Evolutionary conservation across 2,797 vertebrate genomes (phyloP).

Genomic region (Neosilurus mollespiculum): DNA sequence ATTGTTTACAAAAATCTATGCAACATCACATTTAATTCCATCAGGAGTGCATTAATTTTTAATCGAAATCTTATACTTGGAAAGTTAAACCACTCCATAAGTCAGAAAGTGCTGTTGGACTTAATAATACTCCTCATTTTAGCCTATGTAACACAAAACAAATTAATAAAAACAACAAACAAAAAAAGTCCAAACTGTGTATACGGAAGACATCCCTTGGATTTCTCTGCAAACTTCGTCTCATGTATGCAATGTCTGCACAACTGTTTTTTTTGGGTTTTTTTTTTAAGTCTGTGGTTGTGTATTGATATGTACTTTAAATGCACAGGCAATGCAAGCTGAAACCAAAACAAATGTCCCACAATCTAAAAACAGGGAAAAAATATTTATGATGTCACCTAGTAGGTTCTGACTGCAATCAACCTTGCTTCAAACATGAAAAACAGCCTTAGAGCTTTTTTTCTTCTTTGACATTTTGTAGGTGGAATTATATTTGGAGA

Average conservation of each 20-base stretch:
- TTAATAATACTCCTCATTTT: not conserved
- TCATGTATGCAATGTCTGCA: not conserved
- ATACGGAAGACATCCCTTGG: too few relatives aligned
- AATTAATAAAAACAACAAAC: not conserved
- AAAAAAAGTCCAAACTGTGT: too few relatives aligned
- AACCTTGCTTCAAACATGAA: not conserved
- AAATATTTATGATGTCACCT: constrained; percentile 1
- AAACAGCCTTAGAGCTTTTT: not conserved
- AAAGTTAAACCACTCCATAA: too few relatives aligned
- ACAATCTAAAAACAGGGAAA: not conserved
- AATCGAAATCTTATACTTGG: too few relatives aligned
- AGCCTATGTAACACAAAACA: not conserved
- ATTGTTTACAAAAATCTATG: too few relatives aligned
- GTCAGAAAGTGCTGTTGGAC: not conserved
- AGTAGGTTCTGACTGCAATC: not conserved
- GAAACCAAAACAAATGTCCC: not conserved
- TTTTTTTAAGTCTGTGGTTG: not conserved
- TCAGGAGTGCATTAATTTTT: too few relatives aligned
- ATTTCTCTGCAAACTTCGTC: not conserved
- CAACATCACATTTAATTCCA: too few relatives aligned
- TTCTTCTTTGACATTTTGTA: constrained; percentile 11
- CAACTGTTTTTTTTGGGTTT: not conserved
- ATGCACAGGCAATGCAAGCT: not conserved
- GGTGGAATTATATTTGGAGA: constrained; percentile 28
- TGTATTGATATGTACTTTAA: not conserved